Conservation (phyloP, 2,113 vertebrate genomes). For the Choloepus hoffmanni region DNA sequence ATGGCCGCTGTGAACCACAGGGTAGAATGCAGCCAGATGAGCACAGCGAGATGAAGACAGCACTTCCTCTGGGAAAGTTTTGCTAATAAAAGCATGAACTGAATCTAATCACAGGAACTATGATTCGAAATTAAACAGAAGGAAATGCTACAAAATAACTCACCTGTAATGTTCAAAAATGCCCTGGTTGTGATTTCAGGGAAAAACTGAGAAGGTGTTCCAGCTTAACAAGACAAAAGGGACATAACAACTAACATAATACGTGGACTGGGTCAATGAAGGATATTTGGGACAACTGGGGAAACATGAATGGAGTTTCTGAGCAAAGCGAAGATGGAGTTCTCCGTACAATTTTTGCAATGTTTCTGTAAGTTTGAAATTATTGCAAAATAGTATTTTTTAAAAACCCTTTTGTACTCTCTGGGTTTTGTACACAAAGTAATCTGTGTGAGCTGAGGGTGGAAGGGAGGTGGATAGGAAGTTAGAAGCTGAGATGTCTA, state of each 20-base stretch:
- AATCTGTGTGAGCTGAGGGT: not conserved
- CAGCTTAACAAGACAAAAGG: not conserved
- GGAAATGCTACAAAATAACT: not conserved
- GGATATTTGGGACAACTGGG: not conserved
- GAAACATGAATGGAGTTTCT: not conserved
- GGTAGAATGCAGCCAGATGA: not conserved
- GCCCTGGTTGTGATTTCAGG: not conserved
- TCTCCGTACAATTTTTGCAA: not conserved
- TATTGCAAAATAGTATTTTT: not conserved
- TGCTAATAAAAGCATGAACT: not conserved
- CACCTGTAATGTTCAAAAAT: not conserved
- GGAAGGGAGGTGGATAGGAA: not conserved
- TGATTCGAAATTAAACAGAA: not conserved
- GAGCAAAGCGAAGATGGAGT: not conserved
- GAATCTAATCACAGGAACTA: not conserved
- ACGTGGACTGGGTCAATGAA: not conserved
- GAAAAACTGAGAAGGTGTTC: not conserved
- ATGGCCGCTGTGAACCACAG: not conserved
- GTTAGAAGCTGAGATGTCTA: not conserved
- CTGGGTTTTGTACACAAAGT: conserved; percentile 34
- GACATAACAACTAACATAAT: too few species aligned
- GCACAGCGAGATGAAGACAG: not conserved
- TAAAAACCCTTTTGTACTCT: not conserved
- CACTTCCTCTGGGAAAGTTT: not conserved
- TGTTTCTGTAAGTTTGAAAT: not conserved